phyloP scores from a whole-genome alignment of 2,797 vertebrate genomes.

The Babyrousa celebensis region DNA sequence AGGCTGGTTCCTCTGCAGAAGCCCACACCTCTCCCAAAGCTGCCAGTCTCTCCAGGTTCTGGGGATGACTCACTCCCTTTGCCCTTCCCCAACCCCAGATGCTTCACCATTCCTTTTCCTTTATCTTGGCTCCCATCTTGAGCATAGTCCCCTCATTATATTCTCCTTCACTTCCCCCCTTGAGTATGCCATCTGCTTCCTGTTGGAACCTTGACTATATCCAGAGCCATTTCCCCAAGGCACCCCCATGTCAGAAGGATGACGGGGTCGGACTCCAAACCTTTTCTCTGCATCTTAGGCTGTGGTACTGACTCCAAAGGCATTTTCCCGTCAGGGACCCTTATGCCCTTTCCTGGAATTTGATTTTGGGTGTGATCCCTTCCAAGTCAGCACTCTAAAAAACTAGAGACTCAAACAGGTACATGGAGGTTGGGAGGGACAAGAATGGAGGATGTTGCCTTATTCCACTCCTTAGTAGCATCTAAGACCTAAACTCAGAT shows the following conservation, averaged over 20 bases:
- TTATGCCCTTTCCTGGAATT: not conserved
- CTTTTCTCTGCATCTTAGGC: not conserved
- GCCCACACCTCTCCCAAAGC: fast-evolving
- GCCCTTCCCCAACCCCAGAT: too few relatives aligned
- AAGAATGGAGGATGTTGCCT: not conserved
- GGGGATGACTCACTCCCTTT: not conserved
- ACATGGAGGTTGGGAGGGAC: not conserved
- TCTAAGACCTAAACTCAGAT: not conserved
- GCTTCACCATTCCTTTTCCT: not conserved
- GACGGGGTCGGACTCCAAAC: not conserved
- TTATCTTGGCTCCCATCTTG: not conserved
- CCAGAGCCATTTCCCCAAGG: not conserved
- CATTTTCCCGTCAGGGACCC: not conserved
- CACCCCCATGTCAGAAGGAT: not conserved
- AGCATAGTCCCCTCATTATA: not conserved
- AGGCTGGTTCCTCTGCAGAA: not conserved
- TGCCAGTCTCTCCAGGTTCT: not conserved
- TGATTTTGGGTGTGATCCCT: not conserved
- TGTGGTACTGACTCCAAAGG: not conserved
- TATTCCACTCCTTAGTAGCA: not conserved
- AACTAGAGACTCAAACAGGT: not conserved
- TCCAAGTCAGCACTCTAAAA: not conserved
- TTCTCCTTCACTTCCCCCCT: too few relatives aligned
- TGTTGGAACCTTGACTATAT: not conserved
- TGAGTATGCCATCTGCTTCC: not conserved